phyloP scores from a whole-genome alignment of 2,797 vertebrate genomes.

The Lepus oiostolus region DNA sequence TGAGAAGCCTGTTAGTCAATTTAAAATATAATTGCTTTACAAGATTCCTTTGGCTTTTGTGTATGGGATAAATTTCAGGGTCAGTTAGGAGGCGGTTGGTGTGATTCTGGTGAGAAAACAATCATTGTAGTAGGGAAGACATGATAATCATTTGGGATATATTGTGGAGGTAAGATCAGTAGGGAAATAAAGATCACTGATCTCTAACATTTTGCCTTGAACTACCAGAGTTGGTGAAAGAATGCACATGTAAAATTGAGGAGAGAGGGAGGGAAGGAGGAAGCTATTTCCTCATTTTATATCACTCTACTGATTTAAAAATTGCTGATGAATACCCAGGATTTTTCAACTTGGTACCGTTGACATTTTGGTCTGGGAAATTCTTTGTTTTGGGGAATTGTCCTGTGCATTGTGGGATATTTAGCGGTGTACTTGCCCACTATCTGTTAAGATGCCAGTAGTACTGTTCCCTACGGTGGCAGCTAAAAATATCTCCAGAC shows the following conservation, averaged over 20 bases:
- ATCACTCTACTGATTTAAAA: slow-evolving; percentile 4
- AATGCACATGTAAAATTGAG: not conserved
- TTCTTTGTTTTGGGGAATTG: too few species aligned
- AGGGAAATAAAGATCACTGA: not conserved
- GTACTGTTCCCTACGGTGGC: not conserved
- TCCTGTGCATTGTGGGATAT: too few species aligned
- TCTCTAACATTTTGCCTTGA: not conserved
- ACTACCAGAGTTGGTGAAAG: not conserved
- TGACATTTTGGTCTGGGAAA: not conserved
- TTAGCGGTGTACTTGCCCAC: not conserved
- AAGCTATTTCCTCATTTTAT: slow-evolving; percentile 12
- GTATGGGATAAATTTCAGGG: not conserved
- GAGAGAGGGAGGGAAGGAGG: not conserved
- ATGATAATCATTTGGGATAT: slow-evolving; percentile 43
- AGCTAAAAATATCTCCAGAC: not conserved
- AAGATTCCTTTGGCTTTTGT: not conserved
- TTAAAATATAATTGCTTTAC: slow-evolving; percentile 33
- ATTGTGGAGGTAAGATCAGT: not conserved
- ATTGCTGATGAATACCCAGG: not conserved
- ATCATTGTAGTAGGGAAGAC: not conserved
- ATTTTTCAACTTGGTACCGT: not conserved
- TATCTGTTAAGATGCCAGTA: not conserved
- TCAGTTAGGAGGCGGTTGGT: not conserved
- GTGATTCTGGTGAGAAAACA: not conserved
- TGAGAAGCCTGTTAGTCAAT: not conserved